Conservation (phyloP, 2,888 invertebrate species). For the Agrochola macilenta region DNA sequence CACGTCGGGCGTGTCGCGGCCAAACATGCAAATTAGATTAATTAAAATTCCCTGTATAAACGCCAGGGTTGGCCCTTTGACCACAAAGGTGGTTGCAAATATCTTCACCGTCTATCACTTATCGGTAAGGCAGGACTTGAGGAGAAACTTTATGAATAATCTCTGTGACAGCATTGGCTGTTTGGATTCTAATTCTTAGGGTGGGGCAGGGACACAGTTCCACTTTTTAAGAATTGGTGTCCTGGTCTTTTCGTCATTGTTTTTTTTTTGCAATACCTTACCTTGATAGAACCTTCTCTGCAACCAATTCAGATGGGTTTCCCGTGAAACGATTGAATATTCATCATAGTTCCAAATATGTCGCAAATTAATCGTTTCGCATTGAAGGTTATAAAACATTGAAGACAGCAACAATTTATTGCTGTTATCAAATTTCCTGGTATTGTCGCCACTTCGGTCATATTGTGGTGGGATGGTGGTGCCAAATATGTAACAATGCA, state of each 20-base stretch:
- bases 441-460: conserved; percentile 33
- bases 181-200: background rate
- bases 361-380: conserved; percentile 19
- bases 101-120: background rate
- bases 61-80: conserved; percentile 51
- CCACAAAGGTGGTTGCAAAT: background rate
- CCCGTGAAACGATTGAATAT: background rate
- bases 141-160: background rate
- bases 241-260: background rate
- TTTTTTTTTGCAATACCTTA: background rate
- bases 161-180: background rate
- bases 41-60: conserved; percentile 72
- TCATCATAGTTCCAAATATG: conserved; percentile 18
- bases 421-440: conserved; percentile 35
- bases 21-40: conserved; percentile 73
- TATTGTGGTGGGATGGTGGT: conserved; percentile 15
- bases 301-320: background rate
- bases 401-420: conserved; percentile 38
- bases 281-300: background rate
- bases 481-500: conserved; percentile 57
- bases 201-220: background rate
- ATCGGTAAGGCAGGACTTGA: background rate
- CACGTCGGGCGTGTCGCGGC: conserved; percentile 63
- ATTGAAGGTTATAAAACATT: conserved; percentile 21
- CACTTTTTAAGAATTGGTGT: background rate